phyloP scores from a whole-genome alignment of 2,113 vertebrate genomes.

The Corynorhinus townsendii region DNA sequence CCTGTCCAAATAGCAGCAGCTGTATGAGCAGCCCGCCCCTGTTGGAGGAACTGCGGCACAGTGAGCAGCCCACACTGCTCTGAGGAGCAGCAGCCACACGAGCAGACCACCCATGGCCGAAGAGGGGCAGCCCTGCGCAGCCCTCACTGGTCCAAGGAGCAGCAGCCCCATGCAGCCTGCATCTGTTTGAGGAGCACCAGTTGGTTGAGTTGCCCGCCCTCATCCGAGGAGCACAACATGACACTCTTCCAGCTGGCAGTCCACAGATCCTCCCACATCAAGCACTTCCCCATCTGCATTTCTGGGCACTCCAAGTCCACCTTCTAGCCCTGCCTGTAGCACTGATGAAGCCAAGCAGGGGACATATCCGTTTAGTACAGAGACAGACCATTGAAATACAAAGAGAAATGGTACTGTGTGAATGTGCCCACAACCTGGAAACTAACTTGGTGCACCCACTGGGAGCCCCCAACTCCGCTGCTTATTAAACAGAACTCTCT shows the following conservation, averaged over 20 bases:
- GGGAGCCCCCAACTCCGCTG: constrained; percentile 73
- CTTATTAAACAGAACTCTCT: constrained; percentile 75
- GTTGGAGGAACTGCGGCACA: too few relatives aligned
- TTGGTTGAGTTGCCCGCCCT: constrained; percentile 42
- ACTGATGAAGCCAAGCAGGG: constrained; percentile 47
- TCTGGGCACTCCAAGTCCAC: constrained; percentile 94
- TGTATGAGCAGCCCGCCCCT: too few relatives aligned
- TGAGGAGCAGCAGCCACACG: too few relatives aligned
- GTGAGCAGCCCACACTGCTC: too few relatives aligned
- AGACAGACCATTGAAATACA: constrained; percentile 71
- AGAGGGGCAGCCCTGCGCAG: too few relatives aligned
- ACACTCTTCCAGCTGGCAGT: constrained; percentile 99
- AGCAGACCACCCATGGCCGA: too few relatives aligned
- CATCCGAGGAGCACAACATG: constrained; percentile 79
- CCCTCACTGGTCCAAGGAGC: too few relatives aligned
- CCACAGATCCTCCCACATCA: constrained; percentile 97
- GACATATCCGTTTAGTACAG: constrained; percentile 78
- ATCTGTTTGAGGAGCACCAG: too few relatives aligned
- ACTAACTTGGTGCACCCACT: constrained; percentile 52
- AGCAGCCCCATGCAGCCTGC: too few relatives aligned
- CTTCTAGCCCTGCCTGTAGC: constrained; percentile 84
- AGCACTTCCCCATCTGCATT: constrained; percentile 96
- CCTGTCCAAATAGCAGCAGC: too few relatives aligned
- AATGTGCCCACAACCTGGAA: constrained; percentile 63
- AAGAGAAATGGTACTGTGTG: constrained; percentile 70